Conservation (phyloP, 2,888 invertebrate species). For the Hydrotaea diabolus region DNA sequence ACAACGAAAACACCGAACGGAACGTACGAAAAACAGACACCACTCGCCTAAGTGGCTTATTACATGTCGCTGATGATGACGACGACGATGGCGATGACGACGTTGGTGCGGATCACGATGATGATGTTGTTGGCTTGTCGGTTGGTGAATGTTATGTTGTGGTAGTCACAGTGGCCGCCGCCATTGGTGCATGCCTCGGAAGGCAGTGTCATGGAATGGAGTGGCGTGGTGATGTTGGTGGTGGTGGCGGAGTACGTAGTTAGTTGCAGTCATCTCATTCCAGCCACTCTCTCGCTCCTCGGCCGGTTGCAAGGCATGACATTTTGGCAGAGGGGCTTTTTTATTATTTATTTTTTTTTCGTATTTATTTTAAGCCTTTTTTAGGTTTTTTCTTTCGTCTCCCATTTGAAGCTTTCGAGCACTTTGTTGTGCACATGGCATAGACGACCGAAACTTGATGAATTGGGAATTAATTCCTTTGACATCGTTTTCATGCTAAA, state of each 20-base stretch:
- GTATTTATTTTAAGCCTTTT: conserved; percentile 58
- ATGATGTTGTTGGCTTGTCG: conserved; percentile 39
- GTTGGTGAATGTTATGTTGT: conserved; percentile 23
- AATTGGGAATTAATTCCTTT: conserved; percentile 80
- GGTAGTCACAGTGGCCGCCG: conserved; percentile 69
- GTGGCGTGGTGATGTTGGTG: conserved; percentile 73
- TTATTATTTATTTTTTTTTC: conserved; percentile 65
- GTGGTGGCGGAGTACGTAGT: conserved; percentile 9
- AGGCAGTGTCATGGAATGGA: conserved; percentile 69
- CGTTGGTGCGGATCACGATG: conserved; percentile 28
- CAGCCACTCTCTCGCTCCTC: background rate
- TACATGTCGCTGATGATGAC: conserved; percentile 40
- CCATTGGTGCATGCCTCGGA: conserved; percentile 71
- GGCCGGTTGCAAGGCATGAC: conserved; percentile 25
- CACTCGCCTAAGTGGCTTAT: conserved; percentile 60
- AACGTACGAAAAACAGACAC: conserved; percentile 40
- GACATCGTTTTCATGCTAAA: conserved; percentile 75
- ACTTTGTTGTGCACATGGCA: conserved; percentile 55
- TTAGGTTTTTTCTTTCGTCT: conserved; percentile 37
- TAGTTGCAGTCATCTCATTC: background rate
- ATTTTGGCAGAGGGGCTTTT: conserved; percentile 51
- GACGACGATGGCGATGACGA: conserved; percentile 21
- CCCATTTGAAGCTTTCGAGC: conserved; percentile 35
- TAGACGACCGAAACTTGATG: conserved; percentile 78
- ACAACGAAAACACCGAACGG: background rate